A percentile compares a stretch with the other conserved stretches of the same genome.
Evolutionary conservation across 2,113 vertebrate genomes (phyloP).

Genomic region (Pao palembangensis): DNA sequence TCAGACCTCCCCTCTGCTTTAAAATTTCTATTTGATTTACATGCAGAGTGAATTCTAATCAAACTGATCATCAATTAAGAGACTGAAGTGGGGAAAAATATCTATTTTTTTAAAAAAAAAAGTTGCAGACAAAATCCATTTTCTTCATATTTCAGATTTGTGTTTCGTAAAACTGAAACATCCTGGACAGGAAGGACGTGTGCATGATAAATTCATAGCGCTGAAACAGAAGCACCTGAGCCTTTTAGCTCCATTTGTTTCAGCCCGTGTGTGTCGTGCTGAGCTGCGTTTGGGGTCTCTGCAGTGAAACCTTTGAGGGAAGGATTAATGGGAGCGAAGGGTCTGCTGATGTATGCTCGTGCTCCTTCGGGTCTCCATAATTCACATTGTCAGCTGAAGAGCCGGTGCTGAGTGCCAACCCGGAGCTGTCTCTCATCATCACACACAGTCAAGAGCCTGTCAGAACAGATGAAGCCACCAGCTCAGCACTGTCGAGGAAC

Average conservation of each 20-base stretch:
- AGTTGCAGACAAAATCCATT: no score
- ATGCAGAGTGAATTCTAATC: no score
- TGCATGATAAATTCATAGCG: neutral
- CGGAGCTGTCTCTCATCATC: slow-evolving; percentile 75
- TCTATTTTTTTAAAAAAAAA: no score
- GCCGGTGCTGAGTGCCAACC: slow-evolving; percentile 53
- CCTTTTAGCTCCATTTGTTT: slow-evolving; percentile 18
- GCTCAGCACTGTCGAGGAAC: slow-evolving; percentile 71
- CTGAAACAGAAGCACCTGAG: neutral
- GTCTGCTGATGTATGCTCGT: slow-evolving; percentile 66
- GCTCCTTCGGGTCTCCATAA: slow-evolving; percentile 68
- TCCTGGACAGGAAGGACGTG: neutral
- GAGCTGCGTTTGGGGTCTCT: slow-evolving; percentile 35
- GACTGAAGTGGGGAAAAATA: no score
- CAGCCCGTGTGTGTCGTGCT: slow-evolving; percentile 3
- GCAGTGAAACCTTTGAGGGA: slow-evolving; percentile 40
- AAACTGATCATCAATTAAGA: no score
- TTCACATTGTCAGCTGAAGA: slow-evolving; percentile 77
- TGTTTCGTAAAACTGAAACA: no score
- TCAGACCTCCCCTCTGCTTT: no score
- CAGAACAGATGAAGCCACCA: slow-evolving; percentile 74
- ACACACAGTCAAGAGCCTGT: slow-evolving; percentile 75
- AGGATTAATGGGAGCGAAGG: slow-evolving; percentile 60
- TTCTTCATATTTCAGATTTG: no score
- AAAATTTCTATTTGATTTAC: no score